These are phyloP conservation scores for Tylochromis polylepis DNA, from an alignment of 2,113 vertebrate genomes.

Conservation along the genomic window DNA sequence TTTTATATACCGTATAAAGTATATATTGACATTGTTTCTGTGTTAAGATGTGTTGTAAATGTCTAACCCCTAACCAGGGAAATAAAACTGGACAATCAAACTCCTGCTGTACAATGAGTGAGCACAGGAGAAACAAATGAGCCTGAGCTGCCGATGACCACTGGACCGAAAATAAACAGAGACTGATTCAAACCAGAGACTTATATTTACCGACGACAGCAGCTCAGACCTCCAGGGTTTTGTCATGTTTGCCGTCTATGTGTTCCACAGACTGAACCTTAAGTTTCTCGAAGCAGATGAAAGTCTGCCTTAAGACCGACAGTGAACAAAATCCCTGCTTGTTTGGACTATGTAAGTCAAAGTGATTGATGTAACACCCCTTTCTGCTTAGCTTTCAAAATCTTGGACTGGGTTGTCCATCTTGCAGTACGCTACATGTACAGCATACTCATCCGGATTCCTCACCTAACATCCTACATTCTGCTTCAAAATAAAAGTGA, in stretches of 20 bases:
- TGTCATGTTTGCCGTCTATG: constrained; percentile 23
- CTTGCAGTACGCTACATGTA: constrained; percentile 7
- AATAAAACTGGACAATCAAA: constrained; percentile 52
- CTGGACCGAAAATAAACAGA: constrained; percentile 27
- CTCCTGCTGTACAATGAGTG: constrained; percentile 5
- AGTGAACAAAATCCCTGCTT: constrained; percentile 4
- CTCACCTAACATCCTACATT: constrained; percentile 1
- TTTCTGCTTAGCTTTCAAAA: constrained; percentile 52
- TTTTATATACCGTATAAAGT: constrained; percentile 72
- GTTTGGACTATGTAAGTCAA: constrained; percentile 35
- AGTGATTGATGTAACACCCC: constrained; percentile 47
- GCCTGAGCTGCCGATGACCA: background rate
- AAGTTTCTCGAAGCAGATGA: constrained; percentile 1
- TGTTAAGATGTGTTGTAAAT: constrained; percentile 65
- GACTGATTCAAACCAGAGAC: constrained; percentile 5
- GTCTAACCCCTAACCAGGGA: constrained; percentile 37
- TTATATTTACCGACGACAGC: background rate
- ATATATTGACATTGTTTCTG: constrained; percentile 66
- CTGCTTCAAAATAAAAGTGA: constrained; percentile 46
- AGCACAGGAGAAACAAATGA: constrained; percentile 12
- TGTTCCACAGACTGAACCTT: constrained; percentile 25
- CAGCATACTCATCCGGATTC: constrained; percentile 8
- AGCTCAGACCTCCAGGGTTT: constrained; percentile 25
- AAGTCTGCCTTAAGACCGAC: constrained; percentile 3
- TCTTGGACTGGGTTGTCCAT: constrained; percentile 15